Conservation (phyloP, 30 jellyfish, hydroid and myxozoan genomes). For the Nemopilema nomurai region DNA sequence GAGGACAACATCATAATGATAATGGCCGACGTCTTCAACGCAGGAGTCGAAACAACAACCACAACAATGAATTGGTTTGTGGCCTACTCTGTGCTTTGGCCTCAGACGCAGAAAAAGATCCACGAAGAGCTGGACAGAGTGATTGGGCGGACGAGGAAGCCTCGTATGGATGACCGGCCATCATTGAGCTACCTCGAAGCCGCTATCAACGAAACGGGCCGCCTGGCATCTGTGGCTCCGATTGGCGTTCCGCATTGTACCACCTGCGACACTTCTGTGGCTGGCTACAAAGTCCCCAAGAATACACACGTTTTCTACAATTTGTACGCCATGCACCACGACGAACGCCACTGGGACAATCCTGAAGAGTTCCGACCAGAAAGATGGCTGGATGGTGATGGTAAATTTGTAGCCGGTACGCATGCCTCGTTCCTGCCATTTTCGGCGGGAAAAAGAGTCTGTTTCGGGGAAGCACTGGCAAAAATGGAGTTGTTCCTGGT, state of each 20-base stretch:
- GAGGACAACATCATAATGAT: slow-evolving; percentile 56
- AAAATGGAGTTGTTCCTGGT: slow-evolving; percentile 50
- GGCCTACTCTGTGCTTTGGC: slow-evolving; percentile 63
- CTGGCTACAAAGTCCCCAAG: slow-evolving; percentile 67
- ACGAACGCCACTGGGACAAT: slow-evolving; percentile 61
- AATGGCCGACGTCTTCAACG: slow-evolving; percentile 72
- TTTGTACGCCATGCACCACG: slow-evolving; percentile 66
- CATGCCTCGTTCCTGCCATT: slow-evolving; percentile 44
- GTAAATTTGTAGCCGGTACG: slow-evolving; percentile 12
- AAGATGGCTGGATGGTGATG: slow-evolving; percentile 54
- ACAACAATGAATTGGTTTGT: slow-evolving; percentile 75
- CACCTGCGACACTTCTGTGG: slow-evolving; percentile 73
- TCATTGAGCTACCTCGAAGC: slow-evolving; percentile 71
- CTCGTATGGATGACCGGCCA: slow-evolving; percentile 53
- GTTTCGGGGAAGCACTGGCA: slow-evolving; percentile 61
- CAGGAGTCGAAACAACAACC: slow-evolving; percentile 76
- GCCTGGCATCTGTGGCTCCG: slow-evolving; percentile 62
- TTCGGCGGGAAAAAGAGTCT: slow-evolving; percentile 60
- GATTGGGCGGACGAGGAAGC: slow-evolving; percentile 56
- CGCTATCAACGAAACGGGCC: slow-evolving; percentile 24
- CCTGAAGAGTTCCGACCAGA: slow-evolving; percentile 47
- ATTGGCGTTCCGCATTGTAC: slow-evolving; percentile 75
- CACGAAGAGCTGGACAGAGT: slow-evolving; percentile 61
- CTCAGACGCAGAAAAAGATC: slow-evolving; percentile 55
- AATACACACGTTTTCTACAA: slow-evolving; percentile 67